Evolutionary conservation across 2,888 invertebrate species (phyloP).

Genomic region (Timandra comae): DNA sequence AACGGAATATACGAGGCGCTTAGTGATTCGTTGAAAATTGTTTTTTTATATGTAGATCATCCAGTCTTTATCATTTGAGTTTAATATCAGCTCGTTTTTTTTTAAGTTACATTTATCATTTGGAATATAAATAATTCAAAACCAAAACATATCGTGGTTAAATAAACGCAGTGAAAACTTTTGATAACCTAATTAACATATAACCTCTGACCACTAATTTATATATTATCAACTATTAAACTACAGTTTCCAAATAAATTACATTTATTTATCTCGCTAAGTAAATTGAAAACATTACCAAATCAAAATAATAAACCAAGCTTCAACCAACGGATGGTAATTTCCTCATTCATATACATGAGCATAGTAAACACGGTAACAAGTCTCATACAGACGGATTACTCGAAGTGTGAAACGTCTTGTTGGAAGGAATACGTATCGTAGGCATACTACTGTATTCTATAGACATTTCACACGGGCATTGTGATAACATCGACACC

Average conservation of each 20-base stretch:
- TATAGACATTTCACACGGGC: slow-evolving; percentile 22
- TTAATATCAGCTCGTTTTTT: no score
- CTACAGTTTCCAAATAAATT: no score
- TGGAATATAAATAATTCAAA: no score
- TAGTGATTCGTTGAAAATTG: slow-evolving; percentile 17
- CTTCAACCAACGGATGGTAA: slow-evolving; percentile 16
- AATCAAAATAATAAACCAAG: not conserved
- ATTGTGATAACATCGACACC: slow-evolving; percentile 24
- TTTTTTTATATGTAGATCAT: slow-evolving; percentile 21
- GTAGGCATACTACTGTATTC: slow-evolving; percentile 10
- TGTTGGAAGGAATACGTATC: no score
- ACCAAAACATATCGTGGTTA: no score
- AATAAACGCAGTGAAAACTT: no score
- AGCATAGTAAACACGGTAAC: slow-evolving; percentile 20
- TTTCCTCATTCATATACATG: slow-evolving; percentile 24
- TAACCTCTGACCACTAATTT: no score
- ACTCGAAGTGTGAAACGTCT: slow-evolving; percentile 26
- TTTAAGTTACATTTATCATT: no score
- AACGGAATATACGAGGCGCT: slow-evolving; percentile 12
- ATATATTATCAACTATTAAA: no score
- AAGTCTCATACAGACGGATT: slow-evolving; percentile 22
- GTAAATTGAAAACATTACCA: not conserved
- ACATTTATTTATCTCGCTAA: no score
- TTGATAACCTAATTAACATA: no score
- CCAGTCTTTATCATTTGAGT: no score